Conservation (phyloP, 2,113 vertebrate genomes). For the Electrona antarctica region DNA sequence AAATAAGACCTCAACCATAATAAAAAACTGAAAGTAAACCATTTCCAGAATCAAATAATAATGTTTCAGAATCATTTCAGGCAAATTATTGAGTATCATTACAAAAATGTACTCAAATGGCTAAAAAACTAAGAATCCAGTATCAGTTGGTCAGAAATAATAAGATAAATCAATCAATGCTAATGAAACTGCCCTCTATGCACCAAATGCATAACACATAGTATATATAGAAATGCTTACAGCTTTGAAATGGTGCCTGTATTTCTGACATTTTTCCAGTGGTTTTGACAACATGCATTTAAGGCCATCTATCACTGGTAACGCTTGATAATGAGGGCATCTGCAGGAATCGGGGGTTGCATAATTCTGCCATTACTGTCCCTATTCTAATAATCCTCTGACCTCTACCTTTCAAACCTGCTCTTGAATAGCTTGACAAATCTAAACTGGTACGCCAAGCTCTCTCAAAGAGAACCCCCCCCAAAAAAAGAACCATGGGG, state of each 20-base stretch:
- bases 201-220: slow-evolving; percentile 52
- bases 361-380: slow-evolving; percentile 79
- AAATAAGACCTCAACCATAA: no score
- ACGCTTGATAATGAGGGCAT: slow-evolving; percentile 73
- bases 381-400: slow-evolving; percentile 78
- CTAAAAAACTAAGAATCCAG: no score
- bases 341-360: slow-evolving; percentile 68
- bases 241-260: slow-evolving; percentile 64
- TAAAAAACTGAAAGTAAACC: slow-evolving; percentile 4
- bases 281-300: slow-evolving; percentile 76
- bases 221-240: slow-evolving; percentile 20
- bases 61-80: not conserved
- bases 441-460: slow-evolving; percentile 40
- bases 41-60: not conserved
- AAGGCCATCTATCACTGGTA: slow-evolving; percentile 71
- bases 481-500: slow-evolving; percentile 42
- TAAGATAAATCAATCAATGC: not conserved
- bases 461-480: slow-evolving; percentile 31
- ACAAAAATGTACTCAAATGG: not conserved
- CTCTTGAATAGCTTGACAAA: slow-evolving; percentile 75
- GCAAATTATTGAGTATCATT: not conserved
- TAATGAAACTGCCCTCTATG: slow-evolving; percentile 41
- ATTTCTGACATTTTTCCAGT: slow-evolving; percentile 71
- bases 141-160: no score
- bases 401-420: slow-evolving; percentile 78